Conservation (phyloP, 2,888 invertebrate genomes). For the Arenicola marina region DNA sequence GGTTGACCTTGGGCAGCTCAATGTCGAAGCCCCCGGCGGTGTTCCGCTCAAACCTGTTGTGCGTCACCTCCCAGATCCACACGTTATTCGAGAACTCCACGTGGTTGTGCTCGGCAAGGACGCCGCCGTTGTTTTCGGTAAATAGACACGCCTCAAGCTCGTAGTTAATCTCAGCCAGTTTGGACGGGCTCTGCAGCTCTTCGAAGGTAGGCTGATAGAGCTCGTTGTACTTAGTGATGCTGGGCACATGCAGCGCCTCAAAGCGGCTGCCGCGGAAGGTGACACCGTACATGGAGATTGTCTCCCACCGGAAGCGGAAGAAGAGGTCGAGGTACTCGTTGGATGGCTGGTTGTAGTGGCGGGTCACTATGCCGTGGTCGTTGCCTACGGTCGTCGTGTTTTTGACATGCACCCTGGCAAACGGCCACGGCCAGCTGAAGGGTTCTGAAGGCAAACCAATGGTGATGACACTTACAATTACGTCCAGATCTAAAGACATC, state of each 20-base stretch:
- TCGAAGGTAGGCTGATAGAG: constrained; percentile 56
- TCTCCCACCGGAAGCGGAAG: constrained; percentile 50
- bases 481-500: too few species aligned
- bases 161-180: constrained; percentile 87
- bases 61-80: constrained; percentile 90
- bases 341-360: constrained; percentile 60
- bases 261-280: constrained; percentile 40
- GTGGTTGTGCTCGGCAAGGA: constrained; percentile 86
- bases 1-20: constrained; percentile 80
- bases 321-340: constrained; percentile 57
- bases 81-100: constrained; percentile 94
- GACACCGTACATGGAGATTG: constrained; percentile 43
- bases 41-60: constrained; percentile 85
- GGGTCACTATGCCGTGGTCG: constrained; percentile 54
- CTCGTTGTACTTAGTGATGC: constrained; percentile 58
- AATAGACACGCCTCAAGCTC: constrained; percentile 78
- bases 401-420: constrained; percentile 27
- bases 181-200: constrained; percentile 60
- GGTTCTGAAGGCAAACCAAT: constrained; percentile 21
- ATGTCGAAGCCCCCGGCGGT: constrained; percentile 84
- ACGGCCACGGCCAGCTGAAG: constrained; percentile 31
- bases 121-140: constrained; percentile 80
- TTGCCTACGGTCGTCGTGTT: constrained; percentile 28
- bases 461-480: too few species aligned
- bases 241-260: constrained; percentile 57